Base-by-base conservation (phyloP, 2,113 vertebrate genomes). In the Herpailurus yagouaroundi region DNA sequence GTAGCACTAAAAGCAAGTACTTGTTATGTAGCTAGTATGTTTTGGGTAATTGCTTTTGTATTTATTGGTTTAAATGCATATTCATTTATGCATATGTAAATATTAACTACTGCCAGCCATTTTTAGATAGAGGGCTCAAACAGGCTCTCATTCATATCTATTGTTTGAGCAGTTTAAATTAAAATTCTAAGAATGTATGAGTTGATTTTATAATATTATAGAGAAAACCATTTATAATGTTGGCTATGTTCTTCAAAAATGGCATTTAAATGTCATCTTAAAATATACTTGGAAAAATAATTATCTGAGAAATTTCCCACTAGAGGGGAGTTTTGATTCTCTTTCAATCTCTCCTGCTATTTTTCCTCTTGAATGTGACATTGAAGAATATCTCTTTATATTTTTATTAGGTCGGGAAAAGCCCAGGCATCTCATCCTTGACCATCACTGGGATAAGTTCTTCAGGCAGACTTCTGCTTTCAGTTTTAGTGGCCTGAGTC, bases 401-500 rank as follows among this genome's bases (percentile, higher is more conserved):
- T 50, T 97, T 97, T 95, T 76, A 91, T 91, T 93, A 98, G 97
- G 18, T 97, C 27, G 16, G n/a, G 31, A 80, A 41, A 2, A 23
- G 2, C 36, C 73, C 5, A 94, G 9, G 7, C 0, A 12, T 48
- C 2, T 95, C 36, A 0, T 2, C 27, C 16, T 95, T 89, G 95
- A 88, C 10, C 2, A 5, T 2, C 63, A 8, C 52, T 97, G 96
- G 52, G 9, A 93, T n/a, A 86, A 60, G 48, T 98, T 93, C 82
- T 27, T 94, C 2, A 0, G 3, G 19, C n/a, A 91, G 10, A 89
- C 77, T 79, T 2, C 76, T 85, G 93, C 95, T 11, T 98, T 98
- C 86, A 41, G 1, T 9, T 15, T 98, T 69, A 48, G 5, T 33
- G 16, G 33, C 63, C 0, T 76, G 36, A 33, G 1, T 14, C 25